Conservation (phyloP, 2,888 invertebrate species). For the Amphiduros pacificus region DNA sequence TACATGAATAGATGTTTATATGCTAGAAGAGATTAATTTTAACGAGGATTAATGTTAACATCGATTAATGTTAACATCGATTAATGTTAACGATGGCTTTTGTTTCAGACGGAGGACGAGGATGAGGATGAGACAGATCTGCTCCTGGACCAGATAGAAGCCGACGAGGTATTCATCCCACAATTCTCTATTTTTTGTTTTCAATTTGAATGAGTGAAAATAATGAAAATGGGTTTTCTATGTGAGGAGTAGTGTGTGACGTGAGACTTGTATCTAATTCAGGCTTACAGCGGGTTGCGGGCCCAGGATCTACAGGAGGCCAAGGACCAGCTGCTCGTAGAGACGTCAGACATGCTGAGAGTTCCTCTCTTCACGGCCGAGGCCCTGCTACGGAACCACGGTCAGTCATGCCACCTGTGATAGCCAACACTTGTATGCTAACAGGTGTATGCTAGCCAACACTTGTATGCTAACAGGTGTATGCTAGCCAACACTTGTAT, state of each 20-base stretch:
- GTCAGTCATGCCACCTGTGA: no score
- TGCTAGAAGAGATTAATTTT: no score
- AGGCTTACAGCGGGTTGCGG: slow-evolving; percentile 64
- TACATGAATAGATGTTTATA: no score
- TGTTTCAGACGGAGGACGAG: slow-evolving; percentile 33
- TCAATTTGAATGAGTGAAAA: background rate
- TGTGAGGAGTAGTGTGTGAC: background rate
- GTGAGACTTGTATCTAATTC: no score
- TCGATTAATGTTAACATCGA: no score
- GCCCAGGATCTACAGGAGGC: slow-evolving; percentile 73
- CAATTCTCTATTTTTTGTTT: no score
- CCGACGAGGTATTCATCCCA: slow-evolving; percentile 28
- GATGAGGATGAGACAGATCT: slow-evolving; percentile 30
- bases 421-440: no score
- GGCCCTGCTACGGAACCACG: slow-evolving; percentile 70
- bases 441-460: no score
- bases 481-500: no score
- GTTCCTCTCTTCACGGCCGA: slow-evolving; percentile 73
- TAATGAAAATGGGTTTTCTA: background rate
- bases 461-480: no score
- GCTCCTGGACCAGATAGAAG: slow-evolving; percentile 32
- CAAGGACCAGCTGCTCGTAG: slow-evolving; percentile 71
- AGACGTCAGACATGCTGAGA: slow-evolving; percentile 73
- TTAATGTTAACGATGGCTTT: no score
- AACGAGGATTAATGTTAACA: no score